Evolutionary conservation across 2,888 invertebrate genomes (phyloP).

Genomic region (Sinotaia quadrata): DNA sequence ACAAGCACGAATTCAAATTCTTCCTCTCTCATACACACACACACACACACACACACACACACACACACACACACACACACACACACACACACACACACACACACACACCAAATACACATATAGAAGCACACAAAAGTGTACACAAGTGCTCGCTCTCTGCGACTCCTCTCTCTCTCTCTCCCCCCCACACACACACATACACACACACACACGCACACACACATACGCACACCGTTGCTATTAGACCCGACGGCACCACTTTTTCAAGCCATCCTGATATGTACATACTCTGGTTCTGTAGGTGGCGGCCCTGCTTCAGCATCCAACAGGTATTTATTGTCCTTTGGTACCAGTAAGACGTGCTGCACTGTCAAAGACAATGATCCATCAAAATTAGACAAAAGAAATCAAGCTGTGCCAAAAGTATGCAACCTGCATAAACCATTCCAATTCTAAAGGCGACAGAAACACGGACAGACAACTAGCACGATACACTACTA

Average conservation of each 20-base stretch:
- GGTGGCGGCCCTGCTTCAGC: conserved; percentile 68
- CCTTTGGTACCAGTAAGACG: conserved; percentile 68
- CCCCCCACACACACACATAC: neutral
- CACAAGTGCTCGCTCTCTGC: neutral
- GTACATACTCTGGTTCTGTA: conserved; percentile 65
- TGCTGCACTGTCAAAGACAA: conserved; percentile 71
- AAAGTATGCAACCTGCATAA: too few relatives aligned
- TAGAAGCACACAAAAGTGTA: neutral
- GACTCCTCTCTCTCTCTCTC: neutral
- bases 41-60: conserved; percentile 12
- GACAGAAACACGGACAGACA: too few relatives aligned
- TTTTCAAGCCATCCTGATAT: too few relatives aligned
- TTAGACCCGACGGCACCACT: too few relatives aligned
- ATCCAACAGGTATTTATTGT: conserved; percentile 65
- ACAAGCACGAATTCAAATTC: neutral
- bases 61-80: neutral
- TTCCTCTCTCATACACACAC: neutral
- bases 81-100: neutral
- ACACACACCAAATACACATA: neutral
- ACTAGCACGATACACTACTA: too few relatives aligned
- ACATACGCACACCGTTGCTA: neutral
- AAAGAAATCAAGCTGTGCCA: too few relatives aligned
- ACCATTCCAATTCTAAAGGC: too few relatives aligned
- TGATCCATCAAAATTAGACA: too few relatives aligned
- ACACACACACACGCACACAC: neutral